Conservation (phyloP, 2,888 invertebrate species). For the Branchipolynoe longqiensis region DNA sequence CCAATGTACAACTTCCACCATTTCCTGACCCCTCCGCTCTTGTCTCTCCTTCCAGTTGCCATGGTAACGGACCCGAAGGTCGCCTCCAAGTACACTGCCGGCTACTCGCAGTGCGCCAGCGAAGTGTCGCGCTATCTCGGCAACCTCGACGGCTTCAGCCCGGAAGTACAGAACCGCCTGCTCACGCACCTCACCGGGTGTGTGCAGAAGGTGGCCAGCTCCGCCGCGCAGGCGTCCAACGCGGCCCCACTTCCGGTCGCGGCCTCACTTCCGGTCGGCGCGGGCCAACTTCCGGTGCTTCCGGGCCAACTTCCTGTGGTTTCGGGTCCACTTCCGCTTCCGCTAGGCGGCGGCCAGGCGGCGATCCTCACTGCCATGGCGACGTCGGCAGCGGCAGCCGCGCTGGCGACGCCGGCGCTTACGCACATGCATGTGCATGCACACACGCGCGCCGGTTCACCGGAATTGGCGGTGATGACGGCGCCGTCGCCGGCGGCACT, state of each 20-base stretch:
- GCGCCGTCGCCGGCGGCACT: neutral
- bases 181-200: constrained; percentile 23
- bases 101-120: constrained; percentile 76
- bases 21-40: neutral
- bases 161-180: constrained; percentile 32
- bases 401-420: neutral
- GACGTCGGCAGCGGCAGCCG: neutral
- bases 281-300: neutral
- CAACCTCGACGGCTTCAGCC: constrained; percentile 59
- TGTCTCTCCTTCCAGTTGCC: constrained; percentile 53
- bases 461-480: neutral
- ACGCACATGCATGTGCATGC: constrained; percentile 1
- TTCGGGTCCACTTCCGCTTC: no score
- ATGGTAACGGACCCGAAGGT: constrained; percentile 61
- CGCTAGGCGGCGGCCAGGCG: no score
- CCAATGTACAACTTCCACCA: neutral
- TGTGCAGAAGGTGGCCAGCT: constrained; percentile 27
- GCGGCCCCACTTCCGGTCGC: neutral
- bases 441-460: neutral
- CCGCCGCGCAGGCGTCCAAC: constrained; percentile 5
- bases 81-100: constrained; percentile 64
- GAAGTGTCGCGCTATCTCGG: constrained; percentile 77
- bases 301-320: no score
- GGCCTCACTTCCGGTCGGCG: no score
- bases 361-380: neutral